Percentiles rank a stretch among this genome's conserved stretches.
Evolutionary conservation across 2,113 vertebrate genomes (phyloP).

Genomic region (Kobus ellipsiprymnus): DNA sequence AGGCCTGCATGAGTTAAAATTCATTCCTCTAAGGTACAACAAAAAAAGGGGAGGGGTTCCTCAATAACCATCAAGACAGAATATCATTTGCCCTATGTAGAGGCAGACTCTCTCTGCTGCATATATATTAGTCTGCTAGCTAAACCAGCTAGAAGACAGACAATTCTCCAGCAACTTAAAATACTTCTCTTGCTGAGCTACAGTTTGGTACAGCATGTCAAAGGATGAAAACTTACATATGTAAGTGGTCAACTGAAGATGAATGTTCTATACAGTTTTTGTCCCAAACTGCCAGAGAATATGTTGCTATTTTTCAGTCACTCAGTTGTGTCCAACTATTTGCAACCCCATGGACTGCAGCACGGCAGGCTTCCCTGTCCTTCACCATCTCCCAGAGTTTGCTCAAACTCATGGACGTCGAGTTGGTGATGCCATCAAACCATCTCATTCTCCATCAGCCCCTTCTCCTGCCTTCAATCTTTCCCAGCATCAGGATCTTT

Average conservation of each 20-base stretch:
- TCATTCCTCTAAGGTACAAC: not conserved
- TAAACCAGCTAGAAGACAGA: constrained; percentile 1
- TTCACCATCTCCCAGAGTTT: not conserved
- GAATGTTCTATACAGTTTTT: not conserved
- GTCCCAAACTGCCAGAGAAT: not conserved
- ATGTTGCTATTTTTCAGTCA: not conserved
- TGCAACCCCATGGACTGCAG: not conserved
- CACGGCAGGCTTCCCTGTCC: not conserved
- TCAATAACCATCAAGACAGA: constrained; percentile 23
- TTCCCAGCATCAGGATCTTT: not conserved
- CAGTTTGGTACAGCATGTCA: not conserved
- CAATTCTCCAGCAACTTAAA: constrained; percentile 29
- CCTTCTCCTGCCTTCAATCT: not conserved
- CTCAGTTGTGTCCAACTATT: not conserved
- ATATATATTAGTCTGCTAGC: not conserved
- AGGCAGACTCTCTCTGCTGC: not conserved
- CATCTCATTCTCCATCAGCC: not conserved
- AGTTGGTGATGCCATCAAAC: not conserved
- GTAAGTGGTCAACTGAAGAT: constrained; percentile 16
- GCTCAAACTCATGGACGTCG: not conserved
- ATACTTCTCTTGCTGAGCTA: not conserved
- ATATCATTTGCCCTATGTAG: not conserved
- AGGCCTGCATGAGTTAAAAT: not conserved
- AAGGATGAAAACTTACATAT: not conserved
- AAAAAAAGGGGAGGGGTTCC: not conserved